phyloP scores from a whole-genome alignment of 2,113 vertebrate genomes.

The Trogon melanurus region DNA sequence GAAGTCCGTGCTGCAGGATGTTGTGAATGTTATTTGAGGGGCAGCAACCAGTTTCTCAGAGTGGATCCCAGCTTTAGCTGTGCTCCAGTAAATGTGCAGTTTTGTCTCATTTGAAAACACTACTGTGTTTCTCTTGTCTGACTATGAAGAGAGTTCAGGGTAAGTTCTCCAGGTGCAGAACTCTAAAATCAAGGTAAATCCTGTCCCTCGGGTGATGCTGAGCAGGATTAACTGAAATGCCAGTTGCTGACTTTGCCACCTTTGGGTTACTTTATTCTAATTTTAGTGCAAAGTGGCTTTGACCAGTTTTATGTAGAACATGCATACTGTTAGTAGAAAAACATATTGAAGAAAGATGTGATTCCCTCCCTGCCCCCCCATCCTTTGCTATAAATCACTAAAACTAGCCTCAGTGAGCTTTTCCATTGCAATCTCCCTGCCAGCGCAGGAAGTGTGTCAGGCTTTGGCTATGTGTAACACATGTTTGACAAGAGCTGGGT shows the following conservation, averaged over 20 bases:
- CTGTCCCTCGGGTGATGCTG: background rate
- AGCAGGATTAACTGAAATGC: background rate
- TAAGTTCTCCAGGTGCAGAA: background rate
- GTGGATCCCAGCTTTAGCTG: background rate
- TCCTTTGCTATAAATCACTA: slow-evolving; percentile 57
- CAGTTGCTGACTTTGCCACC: slow-evolving; percentile 3
- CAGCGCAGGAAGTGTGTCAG: slow-evolving; percentile 60
- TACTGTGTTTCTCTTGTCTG: background rate
- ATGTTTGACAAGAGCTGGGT: slow-evolving; percentile 48
- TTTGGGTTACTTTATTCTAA: background rate
- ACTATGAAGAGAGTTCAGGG: background rate
- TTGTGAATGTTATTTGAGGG: background rate
- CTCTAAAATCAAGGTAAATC: background rate
- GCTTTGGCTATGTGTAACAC: slow-evolving; percentile 60
- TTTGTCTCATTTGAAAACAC: background rate
- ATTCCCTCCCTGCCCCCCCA: background rate
- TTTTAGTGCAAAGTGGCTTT: background rate
- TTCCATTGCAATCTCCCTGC: slow-evolving; percentile 57
- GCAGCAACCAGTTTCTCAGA: background rate
- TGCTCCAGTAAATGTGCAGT: background rate
- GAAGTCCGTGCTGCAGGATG: background rate
- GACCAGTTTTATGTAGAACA: background rate
- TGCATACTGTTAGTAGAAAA: slow-evolving; percentile 12
- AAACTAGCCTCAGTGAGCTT: slow-evolving; percentile 31
- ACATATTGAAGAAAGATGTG: slow-evolving; percentile 68